Evolutionary conservation across 2,797 vertebrate species (phyloP), one percentile per base, ranked within the genome.

Genomic region (Cyclopterus lumpus): DNA sequence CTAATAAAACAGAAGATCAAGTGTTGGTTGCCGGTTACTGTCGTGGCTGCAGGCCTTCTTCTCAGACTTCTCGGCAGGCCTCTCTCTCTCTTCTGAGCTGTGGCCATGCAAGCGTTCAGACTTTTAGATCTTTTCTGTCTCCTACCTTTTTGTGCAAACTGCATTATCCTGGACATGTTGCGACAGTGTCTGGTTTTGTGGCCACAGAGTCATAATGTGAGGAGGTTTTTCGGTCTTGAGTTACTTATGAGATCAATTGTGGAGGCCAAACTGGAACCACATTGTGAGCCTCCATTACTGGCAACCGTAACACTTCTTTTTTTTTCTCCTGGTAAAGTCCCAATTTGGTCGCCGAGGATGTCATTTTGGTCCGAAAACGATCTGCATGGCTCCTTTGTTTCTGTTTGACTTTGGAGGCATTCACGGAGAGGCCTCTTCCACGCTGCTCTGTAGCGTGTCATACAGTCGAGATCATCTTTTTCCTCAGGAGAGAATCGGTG

Each of bases 321-420:
- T 81, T 66, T 51, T 15, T 82, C 66, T 51, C 61, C 60, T n/a
- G 8, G 42, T 81, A 69, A 44, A 71, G 48, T 71, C 63, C n/a
- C 36, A 72, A 60, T 83, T 62, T 70, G 10, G 22, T 72, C 51
- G 9, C 69, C 0, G 7, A 53, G 67, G 73, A 61, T 71, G 76
- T 54, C 66, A 42, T 63, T 69, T 77, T 69, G 58, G 26, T 71
- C 66, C 77, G 58, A 73, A 48, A 69, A 69, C 69, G 69, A 77
- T 80, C 32, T 69, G 65, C 74, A 67, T 74, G 59, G 68, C 66
- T 84, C 22, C 84, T 76, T 76, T 67, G 58, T 75, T 83, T 74
- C 61, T 68, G 34, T 75, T 82, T 79, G 69, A 75, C 66, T 82
- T 64, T 72, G 11, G 16, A 69, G 40, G 51, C 71, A 68, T 77